These are phyloP conservation scores for Euleptes europaea DNA, from an alignment of 2,113 vertebrate genomes.

Conservation along the genomic window DNA sequence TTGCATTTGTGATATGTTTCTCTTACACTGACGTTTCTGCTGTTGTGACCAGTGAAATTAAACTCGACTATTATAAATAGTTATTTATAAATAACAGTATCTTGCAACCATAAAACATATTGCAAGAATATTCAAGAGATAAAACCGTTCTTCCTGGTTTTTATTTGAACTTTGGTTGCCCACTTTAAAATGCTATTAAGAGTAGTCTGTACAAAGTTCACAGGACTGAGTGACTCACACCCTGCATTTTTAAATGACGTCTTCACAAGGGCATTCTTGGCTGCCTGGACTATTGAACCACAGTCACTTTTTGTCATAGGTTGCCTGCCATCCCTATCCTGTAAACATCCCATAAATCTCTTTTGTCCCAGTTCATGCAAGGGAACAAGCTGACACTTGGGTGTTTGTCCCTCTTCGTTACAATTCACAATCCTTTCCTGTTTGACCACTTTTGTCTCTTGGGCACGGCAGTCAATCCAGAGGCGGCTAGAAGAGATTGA, in stretches of 20 bases:
- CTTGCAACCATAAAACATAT: too few relatives aligned
- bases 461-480: constrained; percentile 83
- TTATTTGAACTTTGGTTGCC: not conserved
- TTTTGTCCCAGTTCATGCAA: not conserved
- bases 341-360: too few relatives aligned
- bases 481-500: constrained; percentile 92
- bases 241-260: not conserved
- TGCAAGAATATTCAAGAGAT: not conserved
- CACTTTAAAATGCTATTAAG: too few relatives aligned
- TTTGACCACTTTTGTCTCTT: constrained; percentile 3
- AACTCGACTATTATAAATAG: not conserved
- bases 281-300: not conserved
- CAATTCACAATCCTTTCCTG: not conserved
- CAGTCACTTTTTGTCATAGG: not conserved
- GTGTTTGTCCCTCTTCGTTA: not conserved
- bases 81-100: not conserved
- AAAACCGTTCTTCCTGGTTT: not conserved
- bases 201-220: not conserved
- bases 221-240: not conserved
- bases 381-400: not conserved
- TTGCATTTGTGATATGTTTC: not conserved
- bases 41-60: not conserved
- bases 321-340: not conserved
- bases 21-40: not conserved
- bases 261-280: not conserved